A percentile compares a stretch with the other conserved stretches of the same genome.
Evolutionary conservation across 2,888 invertebrate genomes (phyloP).

Genomic region (Tortricodes alternella): DNA sequence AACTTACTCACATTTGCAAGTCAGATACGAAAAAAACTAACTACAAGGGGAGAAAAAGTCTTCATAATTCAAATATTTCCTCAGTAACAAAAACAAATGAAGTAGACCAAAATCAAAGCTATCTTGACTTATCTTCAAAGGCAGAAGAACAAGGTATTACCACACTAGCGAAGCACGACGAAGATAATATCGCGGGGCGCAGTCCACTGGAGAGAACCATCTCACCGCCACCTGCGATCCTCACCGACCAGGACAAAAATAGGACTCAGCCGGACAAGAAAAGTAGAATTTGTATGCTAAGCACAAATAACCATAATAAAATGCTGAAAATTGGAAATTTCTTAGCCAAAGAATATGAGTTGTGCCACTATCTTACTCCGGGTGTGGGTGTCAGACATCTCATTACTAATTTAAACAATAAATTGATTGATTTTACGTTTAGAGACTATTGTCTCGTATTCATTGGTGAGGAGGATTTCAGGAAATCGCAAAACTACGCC

Average conservation of each 20-base stretch:
- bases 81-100: background rate
- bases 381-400: background rate
- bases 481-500: too few relatives aligned
- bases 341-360: background rate
- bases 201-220: background rate
- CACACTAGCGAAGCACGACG: background rate
- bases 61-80: background rate
- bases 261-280: background rate
- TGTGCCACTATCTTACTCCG: background rate
- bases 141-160: background rate
- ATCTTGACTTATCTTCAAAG: background rate
- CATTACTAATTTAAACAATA: background rate
- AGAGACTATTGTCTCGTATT: background rate
- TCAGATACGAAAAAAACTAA: background rate
- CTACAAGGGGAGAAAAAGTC: background rate
- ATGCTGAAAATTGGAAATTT: background rate
- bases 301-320: background rate
- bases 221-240: background rate
- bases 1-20: background rate
- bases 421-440: background rate
- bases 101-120: background rate
- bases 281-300: background rate
- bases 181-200: background rate
- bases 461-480: background rate
- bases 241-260: background rate